A percentile compares a stretch with the other conserved stretches of the same genome.
Evolutionary conservation across 1,140 invertebrate genomes (phyloP).

Genomic region (Brachionus calyciflorus): DNA sequence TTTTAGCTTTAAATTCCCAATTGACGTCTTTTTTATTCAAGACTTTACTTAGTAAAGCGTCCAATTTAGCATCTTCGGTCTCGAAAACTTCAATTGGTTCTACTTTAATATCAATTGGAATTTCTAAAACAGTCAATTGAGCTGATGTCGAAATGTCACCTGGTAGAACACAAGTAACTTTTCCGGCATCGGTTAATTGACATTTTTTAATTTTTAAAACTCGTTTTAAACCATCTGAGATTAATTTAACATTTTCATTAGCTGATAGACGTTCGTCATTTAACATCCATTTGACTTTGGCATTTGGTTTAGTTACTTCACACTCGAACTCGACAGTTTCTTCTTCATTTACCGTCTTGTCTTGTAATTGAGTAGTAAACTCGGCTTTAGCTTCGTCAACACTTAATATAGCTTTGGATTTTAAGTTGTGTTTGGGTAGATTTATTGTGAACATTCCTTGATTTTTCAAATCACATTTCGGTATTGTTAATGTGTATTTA

Average conservation of each 20-base stretch:
- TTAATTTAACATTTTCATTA: conserved; percentile 15
- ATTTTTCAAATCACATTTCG: conserved; percentile 27
- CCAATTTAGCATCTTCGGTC: conserved; percentile 25
- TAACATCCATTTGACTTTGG: conserved; percentile 43
- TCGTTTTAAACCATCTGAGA: conserved; percentile 11
- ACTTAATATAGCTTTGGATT: conserved; percentile 14
- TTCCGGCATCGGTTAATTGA: conserved; percentile 20
- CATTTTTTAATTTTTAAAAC: conserved; percentile 29
- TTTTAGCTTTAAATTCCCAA: neutral
- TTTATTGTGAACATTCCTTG: conserved; percentile 34
- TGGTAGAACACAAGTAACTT: conserved; percentile 18
- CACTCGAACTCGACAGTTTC: conserved; percentile 42
- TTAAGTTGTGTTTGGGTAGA: conserved; percentile 2
- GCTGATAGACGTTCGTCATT: conserved; percentile 33
- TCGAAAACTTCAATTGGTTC: conserved; percentile 42
- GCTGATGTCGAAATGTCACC: neutral
- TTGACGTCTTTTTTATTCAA: conserved; percentile 18
- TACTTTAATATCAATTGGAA: conserved; percentile 38
- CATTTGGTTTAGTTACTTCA: conserved; percentile 23
- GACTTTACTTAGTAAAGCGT: conserved; percentile 21
- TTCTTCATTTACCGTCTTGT: conserved; percentile 39
- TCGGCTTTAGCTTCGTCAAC: conserved; percentile 27
- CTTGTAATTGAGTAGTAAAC: conserved; percentile 19
- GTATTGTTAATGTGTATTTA: conserved; percentile 47
- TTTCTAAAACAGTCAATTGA: conserved; percentile 28